Base-by-base conservation (phyloP, 2,888 invertebrate species). In the Taenaris catops region DNA sequence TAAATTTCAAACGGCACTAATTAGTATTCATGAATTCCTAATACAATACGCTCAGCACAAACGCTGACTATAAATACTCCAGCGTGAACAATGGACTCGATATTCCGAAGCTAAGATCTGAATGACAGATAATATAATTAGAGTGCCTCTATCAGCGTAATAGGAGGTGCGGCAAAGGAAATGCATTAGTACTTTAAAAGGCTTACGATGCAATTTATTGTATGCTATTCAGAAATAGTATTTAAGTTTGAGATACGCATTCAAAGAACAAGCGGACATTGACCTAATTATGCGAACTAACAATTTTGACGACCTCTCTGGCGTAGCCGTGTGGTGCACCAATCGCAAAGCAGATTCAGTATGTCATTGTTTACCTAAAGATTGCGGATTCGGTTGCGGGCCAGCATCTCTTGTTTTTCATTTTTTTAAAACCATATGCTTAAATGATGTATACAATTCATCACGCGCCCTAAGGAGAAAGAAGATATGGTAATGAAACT, bases 101-200 rank as follows among this genome's bases (percentile, higher is more conserved):
- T 28, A 28, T 12, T 28, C 28, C 20, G 3, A 28, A 20, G 18
- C 18, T n/a, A 8, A 12, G 28, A 28, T 12, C 28, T 8, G 20
- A 27, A 27, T 27, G 27, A 18, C 27, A 18, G 19, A 28, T 20
- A 28, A 28, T 19, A 28, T 19, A 19, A 28, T 28, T 28, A 20
- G 12, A 28, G 11, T 28, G 8, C 12, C 7, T 12, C 28, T 4
- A 28, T 8, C 20, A 28, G 28, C 10, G 19, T 28, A 28, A 28
- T 28, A 10, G 17, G 10, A 17, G 32, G 24, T 24, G 24, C 23
- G 24, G 8, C 18, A 32, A 16, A 32, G 32, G 24, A 24, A 23
- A 24, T 23, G 24, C 23, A 24, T 32, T 24, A 32, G 24, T 23
- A 16, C 34, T 26, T 28, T 67, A 63, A 65, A 69, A 61, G 63